phyloP scores from a whole-genome alignment of 2,888 invertebrate species.

The Eustalomyia histrio region DNA sequence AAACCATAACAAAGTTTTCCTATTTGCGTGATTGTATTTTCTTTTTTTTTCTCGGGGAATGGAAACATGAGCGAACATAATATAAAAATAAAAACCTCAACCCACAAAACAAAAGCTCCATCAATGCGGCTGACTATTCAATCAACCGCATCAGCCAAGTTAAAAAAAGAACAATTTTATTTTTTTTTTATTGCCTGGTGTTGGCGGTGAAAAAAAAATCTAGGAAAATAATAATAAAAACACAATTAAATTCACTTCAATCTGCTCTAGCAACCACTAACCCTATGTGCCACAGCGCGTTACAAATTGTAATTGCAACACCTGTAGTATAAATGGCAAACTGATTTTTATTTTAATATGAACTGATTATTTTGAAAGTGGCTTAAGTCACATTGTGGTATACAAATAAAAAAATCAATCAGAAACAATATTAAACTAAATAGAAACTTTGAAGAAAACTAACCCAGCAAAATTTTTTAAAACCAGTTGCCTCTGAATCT shows the following conservation, averaged over 20 bases:
- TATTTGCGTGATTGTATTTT: conserved; percentile 6
- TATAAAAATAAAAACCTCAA: conserved; percentile 8
- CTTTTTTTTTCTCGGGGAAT: neutral
- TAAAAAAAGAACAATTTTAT: conserved; percentile 6
- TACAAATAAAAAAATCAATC: no score
- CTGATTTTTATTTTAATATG: conserved; percentile 1
- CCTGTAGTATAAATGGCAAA: conserved; percentile 46
- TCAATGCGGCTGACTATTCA: conserved; percentile 49
- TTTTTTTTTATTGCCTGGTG: conserved; percentile 44
- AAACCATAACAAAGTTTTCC: conserved; percentile 13
- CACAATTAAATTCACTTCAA: conserved; percentile 41
- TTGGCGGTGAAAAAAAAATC: conserved; percentile 42
- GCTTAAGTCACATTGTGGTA: no score
- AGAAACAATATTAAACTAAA: no score
- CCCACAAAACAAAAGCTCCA: conserved; percentile 8
- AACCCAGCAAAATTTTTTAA: no score
- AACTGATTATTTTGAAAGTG: neutral
- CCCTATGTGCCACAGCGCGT: conserved; percentile 39
- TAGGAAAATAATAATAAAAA: conserved; percentile 37
- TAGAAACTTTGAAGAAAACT: no score
- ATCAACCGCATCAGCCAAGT: conserved; percentile 59
- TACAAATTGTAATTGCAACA: conserved; percentile 63
- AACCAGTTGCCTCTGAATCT: no score
- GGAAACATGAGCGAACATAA: conserved; percentile 5
- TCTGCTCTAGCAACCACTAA: neutral